Base-by-base conservation (phyloP, 2,797 vertebrate genomes). In the Clarias fuscus region DNA sequence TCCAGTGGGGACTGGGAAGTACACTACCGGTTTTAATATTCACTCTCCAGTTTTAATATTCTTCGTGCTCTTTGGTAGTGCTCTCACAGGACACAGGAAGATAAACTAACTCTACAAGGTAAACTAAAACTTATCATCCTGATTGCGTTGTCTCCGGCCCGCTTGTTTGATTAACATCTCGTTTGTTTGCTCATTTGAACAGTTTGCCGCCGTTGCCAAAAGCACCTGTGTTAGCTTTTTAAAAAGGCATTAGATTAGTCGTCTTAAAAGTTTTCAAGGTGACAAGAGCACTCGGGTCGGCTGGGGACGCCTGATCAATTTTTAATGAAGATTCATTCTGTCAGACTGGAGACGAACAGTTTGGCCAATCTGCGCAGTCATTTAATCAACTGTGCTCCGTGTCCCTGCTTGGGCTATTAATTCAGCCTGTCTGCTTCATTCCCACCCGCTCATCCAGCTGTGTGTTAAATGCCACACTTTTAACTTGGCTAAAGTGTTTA, bases 251-350 rank as follows among this genome's bases (percentile, higher is more conserved):
- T 59, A 64, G 73, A 68, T 87, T n/a, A n/a, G 83, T 40, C 61
- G 59, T 61, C 59, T 86, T 80, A 72, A 87, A 89, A 88, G 68
- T 86, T 86, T 82, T 85, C 79, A 88, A 90, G 76, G 84, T 83
- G 86, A 88, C 71, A 72, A 82, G 30, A 67, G 78, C 76, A 71
- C 70, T 89, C 4, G 18, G 43, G 78, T 30, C 78, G 13, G 43
- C 73, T 78, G 33, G 62, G 81, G 64, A 77, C 58, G 65, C 73
- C 84, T 86, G 88, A 87, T 87, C 40, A 68, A 84, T 87, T 88
- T 88, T 89, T 88, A 88, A 90, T 89, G 90, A 86, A 85, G 88
- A 90, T 89, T 87, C 64, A 90, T 87, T 89, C 88, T 83, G 71
- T 20, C 78, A 88, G 75, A 85, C 75, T 84, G 81, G 84, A 88